Evolutionary conservation across 2,797 vertebrate species (phyloP), one percentile per base, ranked within the genome.

Genomic region (Hydrocynus forskahlii): DNA sequence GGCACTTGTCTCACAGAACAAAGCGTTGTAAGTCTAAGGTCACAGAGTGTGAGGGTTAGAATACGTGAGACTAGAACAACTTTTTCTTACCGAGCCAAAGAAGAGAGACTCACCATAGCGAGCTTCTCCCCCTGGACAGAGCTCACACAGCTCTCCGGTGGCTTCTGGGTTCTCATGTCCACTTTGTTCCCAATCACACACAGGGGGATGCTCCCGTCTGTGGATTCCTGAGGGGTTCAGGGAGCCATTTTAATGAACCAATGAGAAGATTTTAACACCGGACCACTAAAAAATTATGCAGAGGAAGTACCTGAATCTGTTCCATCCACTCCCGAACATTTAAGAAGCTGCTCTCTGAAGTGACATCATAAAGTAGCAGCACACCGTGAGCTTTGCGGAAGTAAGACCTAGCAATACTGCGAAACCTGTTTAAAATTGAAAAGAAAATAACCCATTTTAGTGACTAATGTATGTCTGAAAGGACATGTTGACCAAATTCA

Each of bases 141-240:
- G 81, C 79, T 83, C 67, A 94, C 92, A 50, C 88, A 89, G 0
- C 29, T 87, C 13, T 77, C 88, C 29, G 86, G 75, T 0, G 88
- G 86, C 50, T 66, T 70, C 79, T 89, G 50, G 0, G 87, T 81
- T 40, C 84, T 81, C 76, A 94, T 89, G 87, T 95, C 94, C 5
- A 81, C 91, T 87, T 96, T 96, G 89, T 95, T 95, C 68, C 95
- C 94, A 79, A 93, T 92, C 68, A 95, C 81, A 87, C 93, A 92
- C 85, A 95, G 87, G 0, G 92, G 92, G 55, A 94, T 88, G 0
- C 82, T 81, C 7, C 88, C 85, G 0, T 92, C 80, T 0, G 88
- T 88, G 12, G 89, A 93, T 21, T 93, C 92, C 95, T 96, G 83
- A 17, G 40, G 81, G 14, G 55, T 1, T 8, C 35, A 79, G 54